Evolutionary conservation across 2,113 vertebrate species (phyloP), one percentile per base, ranked within the genome.

Genomic region (Pavo muticus): DNA sequence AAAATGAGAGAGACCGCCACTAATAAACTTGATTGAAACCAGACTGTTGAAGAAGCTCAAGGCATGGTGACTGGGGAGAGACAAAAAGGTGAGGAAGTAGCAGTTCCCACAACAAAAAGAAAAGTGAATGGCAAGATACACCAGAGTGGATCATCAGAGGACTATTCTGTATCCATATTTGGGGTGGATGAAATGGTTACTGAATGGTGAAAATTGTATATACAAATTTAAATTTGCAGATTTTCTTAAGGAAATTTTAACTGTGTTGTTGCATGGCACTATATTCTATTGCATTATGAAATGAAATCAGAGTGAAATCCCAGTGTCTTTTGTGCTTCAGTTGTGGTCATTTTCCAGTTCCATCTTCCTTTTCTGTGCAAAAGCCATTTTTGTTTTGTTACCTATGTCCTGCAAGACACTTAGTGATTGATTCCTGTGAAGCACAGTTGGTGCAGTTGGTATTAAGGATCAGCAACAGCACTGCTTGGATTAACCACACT

Each of bases 1-100:
- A 93, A 91, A 90, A 52, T 48, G 87, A 60, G 6, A 83, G 71
- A 27, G 44, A 56, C n/a, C 65, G 77, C 15, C 61, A 48, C 35
- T 82, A 75, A 78, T 60, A 90, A 95, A 84, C 75, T 84, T 84
- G 69, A 64, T 72, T 14, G 30, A 91, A 94, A 75, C 37, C 61
- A 76, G 42, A 10, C 67, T 93, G 30, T 32, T 84, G 47, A 78
- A 80, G 72, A 91, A 86, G n/a, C 5, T 61, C 56, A 95, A 94
- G 42, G 20, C 63, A 60, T 14, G 63, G 23, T 60, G 40, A 77
- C 64, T 64, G 68, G 39, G 27, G 57, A 90, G 24, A 75, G 61
- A 37, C 44, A 74, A 61, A 81, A 84, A 77, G 15, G 12, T 83
- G 18, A 21, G 50, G 16, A 86, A 18, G 50, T 29, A 77, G 42